Base-by-base conservation (phyloP, 2,888 invertebrate genomes). In the Dioctria rufipes region DNA sequence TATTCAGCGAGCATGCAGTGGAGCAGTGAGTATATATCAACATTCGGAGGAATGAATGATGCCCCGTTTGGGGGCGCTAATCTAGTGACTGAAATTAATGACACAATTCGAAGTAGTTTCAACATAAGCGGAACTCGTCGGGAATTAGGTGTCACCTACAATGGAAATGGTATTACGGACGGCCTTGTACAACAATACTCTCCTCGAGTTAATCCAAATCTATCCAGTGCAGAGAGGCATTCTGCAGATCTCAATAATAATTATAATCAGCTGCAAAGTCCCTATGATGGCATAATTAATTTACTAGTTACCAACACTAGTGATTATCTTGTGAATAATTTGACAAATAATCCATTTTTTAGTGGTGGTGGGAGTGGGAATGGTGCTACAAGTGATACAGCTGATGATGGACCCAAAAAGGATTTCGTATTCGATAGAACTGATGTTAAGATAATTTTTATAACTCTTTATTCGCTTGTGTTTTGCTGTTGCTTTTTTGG, bases 401-500 rank as follows among this genome's bases (percentile, higher is more conserved):
- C 67, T 63, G 83, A 85, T 8, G 87, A 86, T 61, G 61, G 61
- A 40, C 58, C 83, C 2, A 85, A 90, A 80, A 92, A 92, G 83
- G 94, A 94, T 82, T 95, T 93, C 86, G 93, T 95, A 84, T 95
- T 94, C 86, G 95, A 95, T 87, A 91, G 94, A 85, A 91, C 91
- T 77, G 94, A 94, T 87, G 92, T 95, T 80, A 91, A 93, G 86
- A 91, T 93, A 75, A 92, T 94, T 85, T 94, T 95, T 88, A 93
- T 95, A 86, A 93, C 93, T 0, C 90, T 95, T 43, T 95, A 95
- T 87, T 93, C 94, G 2, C 89, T 95, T 83, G 95, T 95, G 37
- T 95, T 95, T 88, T 93, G 94, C 88, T 93, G 94, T 86, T 95
- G 95, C 87, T 94, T 95, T 88, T 94, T 95, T 86, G 95, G 95